Evolutionary conservation across 1,140 invertebrate genomes (phyloP), one percentile per base, ranked within the genome.

Genomic region (Drosophila tristis): DNA sequence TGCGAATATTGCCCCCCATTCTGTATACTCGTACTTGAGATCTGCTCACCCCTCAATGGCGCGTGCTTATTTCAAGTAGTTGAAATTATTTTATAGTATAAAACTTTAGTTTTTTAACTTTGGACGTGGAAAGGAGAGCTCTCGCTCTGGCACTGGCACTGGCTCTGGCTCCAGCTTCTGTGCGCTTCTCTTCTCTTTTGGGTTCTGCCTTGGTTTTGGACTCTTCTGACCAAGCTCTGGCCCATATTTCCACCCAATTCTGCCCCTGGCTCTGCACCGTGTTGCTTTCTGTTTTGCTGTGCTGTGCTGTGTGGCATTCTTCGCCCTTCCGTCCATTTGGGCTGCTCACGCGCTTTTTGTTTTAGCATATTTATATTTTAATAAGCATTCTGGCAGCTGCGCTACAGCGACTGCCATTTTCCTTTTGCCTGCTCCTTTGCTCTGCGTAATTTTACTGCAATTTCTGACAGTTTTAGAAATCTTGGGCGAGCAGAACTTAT

Each of bases 71-170:
- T 86, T 86, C 78, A 73, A 86, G 82, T 86, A 82, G 84, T 82
- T 87, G 75, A 80, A 89, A 89, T 89, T 90, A 89, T 89, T 89
- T 89, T 89, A 89, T 86, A 86, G 82, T 79, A 87, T 89, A 84
- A 89, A 89, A 89, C 80, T 89, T 89, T 89, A 89, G 75, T 89
- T 89, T 87, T 89, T 89, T 82, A 89, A 89, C 79, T 89, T 87
- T 74, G 48, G 45, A 65, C 65, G 50, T 48, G 65, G 60, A 51
- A 55, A 31, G 63, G 54, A 43, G 51, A 45, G 9, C 58, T 25
- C 16, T 55, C 9, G 50, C 16, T 42, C 55, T 73, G 43, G 5
- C 26, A 29, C 6, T 29, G 26, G 26, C 26, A 29, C 26, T 29
- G 6, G 35, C 35, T 11, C 35, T 39, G 35, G 35, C 31, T 45